Conservation (phyloP, 2,888 invertebrate species). For the Cylloceria caligata region DNA sequence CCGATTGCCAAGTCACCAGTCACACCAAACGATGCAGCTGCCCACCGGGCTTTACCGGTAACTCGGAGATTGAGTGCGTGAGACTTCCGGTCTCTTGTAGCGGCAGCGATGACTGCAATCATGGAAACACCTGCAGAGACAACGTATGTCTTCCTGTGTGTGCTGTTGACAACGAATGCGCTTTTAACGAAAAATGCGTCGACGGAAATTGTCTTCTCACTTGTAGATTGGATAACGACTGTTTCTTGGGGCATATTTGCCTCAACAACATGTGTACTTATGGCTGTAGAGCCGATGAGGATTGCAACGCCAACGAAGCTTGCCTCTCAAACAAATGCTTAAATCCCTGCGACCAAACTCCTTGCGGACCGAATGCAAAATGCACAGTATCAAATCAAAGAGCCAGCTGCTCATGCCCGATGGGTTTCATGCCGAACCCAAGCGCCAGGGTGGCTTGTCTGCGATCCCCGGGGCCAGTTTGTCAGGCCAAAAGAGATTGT, state of each 20-base stretch:
- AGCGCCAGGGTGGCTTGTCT: conserved; percentile 95
- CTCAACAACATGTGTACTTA: conserved; percentile 93
- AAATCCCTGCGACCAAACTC: conserved; percentile 91
- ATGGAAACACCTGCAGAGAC: conserved; percentile 91
- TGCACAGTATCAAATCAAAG: conserved; percentile 93
- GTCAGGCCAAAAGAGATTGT: conserved; percentile 92
- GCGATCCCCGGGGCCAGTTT: conserved; percentile 91
- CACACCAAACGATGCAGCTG: conserved; percentile 93
- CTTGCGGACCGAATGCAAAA: conserved; percentile 94
- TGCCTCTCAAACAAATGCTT: conserved; percentile 93
- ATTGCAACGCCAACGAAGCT: conserved; percentile 93
- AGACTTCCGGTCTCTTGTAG: conserved; percentile 93
- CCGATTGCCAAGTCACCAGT: conserved; percentile 89
- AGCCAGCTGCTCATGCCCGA: conserved; percentile 92
- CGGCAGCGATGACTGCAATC: conserved; percentile 89
- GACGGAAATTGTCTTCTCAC: conserved; percentile 93
- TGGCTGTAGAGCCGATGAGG: conserved; percentile 94
- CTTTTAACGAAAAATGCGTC: conserved; percentile 95
- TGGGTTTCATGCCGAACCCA: conserved; percentile 94
- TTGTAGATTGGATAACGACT: conserved; percentile 96
- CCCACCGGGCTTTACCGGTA: conserved; percentile 94
- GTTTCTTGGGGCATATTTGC: conserved; percentile 96
- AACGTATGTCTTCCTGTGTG: conserved; percentile 94
- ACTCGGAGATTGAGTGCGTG: conserved; percentile 93
- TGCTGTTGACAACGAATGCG: conserved; percentile 92